Evolutionary conservation across 2,888 invertebrate genomes (phyloP).

Genomic region (Bedellia somnulentella): DNA sequence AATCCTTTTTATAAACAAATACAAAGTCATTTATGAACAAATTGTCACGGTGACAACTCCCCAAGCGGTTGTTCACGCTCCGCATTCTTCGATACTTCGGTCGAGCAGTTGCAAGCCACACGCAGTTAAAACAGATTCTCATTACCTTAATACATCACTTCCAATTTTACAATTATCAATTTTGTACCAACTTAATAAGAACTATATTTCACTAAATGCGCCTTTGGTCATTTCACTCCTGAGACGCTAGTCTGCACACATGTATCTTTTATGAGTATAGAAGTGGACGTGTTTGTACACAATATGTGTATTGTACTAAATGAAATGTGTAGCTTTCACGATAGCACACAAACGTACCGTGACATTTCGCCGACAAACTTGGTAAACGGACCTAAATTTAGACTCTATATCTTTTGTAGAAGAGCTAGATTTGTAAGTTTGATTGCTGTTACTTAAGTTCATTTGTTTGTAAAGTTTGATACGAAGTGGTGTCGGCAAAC

Average conservation of each 20-base stretch:
- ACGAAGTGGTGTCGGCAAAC: constrained; percentile 10
- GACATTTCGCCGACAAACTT: constrained; percentile 22
- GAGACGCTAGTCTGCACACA: constrained; percentile 26
- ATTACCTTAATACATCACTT: constrained; percentile 26
- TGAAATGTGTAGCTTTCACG: constrained; percentile 60
- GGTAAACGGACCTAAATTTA: no score
- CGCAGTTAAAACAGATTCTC: constrained; percentile 35
- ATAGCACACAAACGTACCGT: constrained; percentile 40
- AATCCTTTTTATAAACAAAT: no score
- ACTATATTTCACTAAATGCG: constrained; percentile 12
- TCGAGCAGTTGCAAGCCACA: constrained; percentile 36
- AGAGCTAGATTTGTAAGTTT: no score
- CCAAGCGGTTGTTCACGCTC: constrained; percentile 56
- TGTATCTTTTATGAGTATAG: constrained; percentile 39
- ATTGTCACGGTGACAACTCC: constrained; percentile 49
- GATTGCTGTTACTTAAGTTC: no score
- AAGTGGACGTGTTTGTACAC: constrained; percentile 45
- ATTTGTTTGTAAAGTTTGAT: neutral
- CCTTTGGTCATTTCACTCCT: constrained; percentile 16
- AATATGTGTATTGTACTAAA: constrained; percentile 56
- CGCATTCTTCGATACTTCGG: constrained; percentile 54
- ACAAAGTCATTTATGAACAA: constrained; percentile 32
- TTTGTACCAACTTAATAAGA: constrained; percentile 12
- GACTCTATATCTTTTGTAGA: no score
- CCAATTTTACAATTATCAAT: constrained; percentile 5